These are phyloP conservation scores for Tinamus major DNA, from an alignment of 2,797 vertebrate species.

Conservation along the genomic window DNA sequence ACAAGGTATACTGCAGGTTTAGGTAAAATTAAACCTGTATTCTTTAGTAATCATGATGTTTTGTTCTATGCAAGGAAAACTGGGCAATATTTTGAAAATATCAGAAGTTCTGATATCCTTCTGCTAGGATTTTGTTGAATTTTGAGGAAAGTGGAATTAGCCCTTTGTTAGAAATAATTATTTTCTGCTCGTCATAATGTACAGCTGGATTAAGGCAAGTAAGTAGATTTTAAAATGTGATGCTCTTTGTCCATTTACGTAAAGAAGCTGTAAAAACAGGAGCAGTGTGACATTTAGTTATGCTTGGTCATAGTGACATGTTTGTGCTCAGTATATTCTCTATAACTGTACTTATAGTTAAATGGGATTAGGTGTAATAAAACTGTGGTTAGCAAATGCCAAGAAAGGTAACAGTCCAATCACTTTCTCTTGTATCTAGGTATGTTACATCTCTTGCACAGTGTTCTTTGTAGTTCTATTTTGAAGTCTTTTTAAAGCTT, in stretches of 20 bases:
- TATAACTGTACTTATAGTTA: constrained; percentile 9
- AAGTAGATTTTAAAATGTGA: not conserved
- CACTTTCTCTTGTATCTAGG: not conserved
- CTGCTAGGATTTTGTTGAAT: not conserved
- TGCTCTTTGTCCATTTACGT: not conserved
- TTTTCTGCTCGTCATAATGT: not conserved
- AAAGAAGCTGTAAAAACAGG: not conserved
- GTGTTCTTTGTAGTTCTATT: constrained; percentile 5
- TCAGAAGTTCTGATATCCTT: not conserved
- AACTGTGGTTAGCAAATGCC: constrained; percentile 7
- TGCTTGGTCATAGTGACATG: not conserved
- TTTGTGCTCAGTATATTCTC: not conserved
- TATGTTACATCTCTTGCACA: not conserved
- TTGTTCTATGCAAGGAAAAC: not conserved
- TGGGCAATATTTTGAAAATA: not conserved
- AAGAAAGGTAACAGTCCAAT: constrained; percentile 2
- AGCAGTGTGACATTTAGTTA: not conserved
- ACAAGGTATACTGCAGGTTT: not conserved
- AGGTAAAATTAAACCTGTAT: not conserved
- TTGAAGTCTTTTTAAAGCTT: not conserved
- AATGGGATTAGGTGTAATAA: constrained; percentile 1
- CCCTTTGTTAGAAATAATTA: not conserved
- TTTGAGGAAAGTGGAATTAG: not conserved
- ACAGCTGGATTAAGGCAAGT: constrained; percentile 9
- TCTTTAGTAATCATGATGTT: not conserved